Evolutionary conservation across 2,113 vertebrate species (phyloP).

Genomic region (Melanotaenia duboulayi): DNA sequence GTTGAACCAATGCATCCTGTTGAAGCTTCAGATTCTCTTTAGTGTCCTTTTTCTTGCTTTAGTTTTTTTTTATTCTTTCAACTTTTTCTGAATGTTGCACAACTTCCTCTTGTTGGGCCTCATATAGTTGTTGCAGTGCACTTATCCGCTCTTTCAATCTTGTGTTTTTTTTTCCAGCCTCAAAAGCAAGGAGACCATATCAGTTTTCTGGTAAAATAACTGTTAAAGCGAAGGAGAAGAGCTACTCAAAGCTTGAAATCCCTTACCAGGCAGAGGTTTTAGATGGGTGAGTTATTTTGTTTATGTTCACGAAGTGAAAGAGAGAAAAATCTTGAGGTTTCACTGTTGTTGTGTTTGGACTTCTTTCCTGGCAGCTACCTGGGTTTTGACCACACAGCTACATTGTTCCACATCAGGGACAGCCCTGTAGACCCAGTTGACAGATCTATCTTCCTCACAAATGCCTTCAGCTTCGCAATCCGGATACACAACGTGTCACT

Average conservation of each 20-base stretch:
- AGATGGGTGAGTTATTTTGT: conserved; percentile 89
- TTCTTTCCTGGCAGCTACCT: conserved; percentile 81
- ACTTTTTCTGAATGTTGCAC: conserved; percentile 9
- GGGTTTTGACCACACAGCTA: conserved; percentile 96
- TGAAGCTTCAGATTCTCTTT: too few relatives aligned
- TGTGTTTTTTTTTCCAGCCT: conserved; percentile 83
- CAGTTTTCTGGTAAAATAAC: conserved; percentile 98
- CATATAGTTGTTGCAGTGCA: conserved; percentile 2
- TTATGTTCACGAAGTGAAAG: not conserved
- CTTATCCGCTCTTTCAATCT: conserved; percentile 17
- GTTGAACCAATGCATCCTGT: too few relatives aligned
- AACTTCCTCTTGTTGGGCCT: conserved; percentile 40
- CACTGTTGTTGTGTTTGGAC: not conserved
- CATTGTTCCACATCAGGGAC: conserved; percentile 96
- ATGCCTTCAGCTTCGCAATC: conserved; percentile 93
- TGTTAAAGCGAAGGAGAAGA: conserved; percentile 98
- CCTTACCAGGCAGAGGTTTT: conserved; percentile 98
- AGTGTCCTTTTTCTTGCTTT: too few relatives aligned
- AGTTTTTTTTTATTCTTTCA: not conserved
- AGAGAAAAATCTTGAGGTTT: not conserved
- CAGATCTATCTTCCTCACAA: conserved; percentile 92
- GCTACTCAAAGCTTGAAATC: conserved; percentile 99
- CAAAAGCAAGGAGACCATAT: conserved; percentile 92
- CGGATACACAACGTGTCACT: conserved; percentile 93
- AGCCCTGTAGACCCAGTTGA: conserved; percentile 92